Base-by-base conservation (phyloP, 2,797 vertebrate genomes). In the Tympanoctomys barrerae region DNA sequence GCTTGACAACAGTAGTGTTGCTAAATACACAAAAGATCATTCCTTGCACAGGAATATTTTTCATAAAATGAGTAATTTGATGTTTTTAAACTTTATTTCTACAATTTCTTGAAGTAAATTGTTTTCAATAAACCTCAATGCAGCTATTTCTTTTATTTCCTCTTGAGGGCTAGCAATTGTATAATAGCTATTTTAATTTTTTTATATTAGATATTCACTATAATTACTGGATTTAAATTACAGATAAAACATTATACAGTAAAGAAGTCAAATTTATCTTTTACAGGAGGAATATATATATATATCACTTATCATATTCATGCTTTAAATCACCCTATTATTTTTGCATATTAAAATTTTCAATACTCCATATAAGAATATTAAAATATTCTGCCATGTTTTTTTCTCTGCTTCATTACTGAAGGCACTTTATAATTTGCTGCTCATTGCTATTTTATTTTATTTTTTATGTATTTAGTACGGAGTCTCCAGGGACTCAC, bases 11-110 rank as follows among this genome's bases (percentile, higher is more conserved):
- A 75, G 10, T 86, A 28, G 2, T 57, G 3, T 64, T 81, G 62
- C 61, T 89, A 96, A 90, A 96, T 90, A 88, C 71, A 57, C n/a
- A 92, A 83, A 94, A 46, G 39, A 18, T 61, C 33, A 83, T 86
- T 93, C 73, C 49, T 96, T 86, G 70, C 13, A 36, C 0, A 21
- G 9, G 13, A 62, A 77, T 91, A 87, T 80, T 88, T 92, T 96
- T 82, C 83, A 19, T 28, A 73, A 96, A 79, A 33, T 36, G 5
- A 95, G 66, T 90, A 91, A 68, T 64, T 1, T 7, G 88, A 14
- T 49, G 31, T 87, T 91, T 94, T 66, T 90, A 78, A 90, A 36
- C 28, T 57, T 78, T 66, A 21, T 77, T 79, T 82, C 11, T 94
- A 52, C 79, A 19, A 24, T 31, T 70, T 70, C 91, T 84, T 2